Evolutionary conservation across 2,113 vertebrate species (phyloP).

Genomic region (Datnioides undecimradiatus): DNA sequence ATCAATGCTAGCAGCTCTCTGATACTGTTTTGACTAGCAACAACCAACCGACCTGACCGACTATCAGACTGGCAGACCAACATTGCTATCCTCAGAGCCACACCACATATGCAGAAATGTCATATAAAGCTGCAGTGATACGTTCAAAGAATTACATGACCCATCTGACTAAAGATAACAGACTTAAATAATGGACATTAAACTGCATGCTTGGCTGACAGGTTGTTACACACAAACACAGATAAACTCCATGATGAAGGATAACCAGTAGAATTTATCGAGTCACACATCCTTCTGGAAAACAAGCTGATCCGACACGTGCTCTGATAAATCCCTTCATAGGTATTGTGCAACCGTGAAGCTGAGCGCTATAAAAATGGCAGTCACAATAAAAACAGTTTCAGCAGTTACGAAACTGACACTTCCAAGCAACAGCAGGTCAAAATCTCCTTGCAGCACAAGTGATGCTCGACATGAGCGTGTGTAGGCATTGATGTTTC

Average conservation of each 20-base stretch:
- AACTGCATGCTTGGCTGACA: neutral
- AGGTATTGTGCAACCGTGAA: slow-evolving; percentile 25
- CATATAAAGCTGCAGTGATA: neutral
- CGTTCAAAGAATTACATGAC: neutral
- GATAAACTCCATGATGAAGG: neutral
- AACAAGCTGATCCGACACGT: slow-evolving; percentile 29
- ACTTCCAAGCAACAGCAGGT: slow-evolving; percentile 21
- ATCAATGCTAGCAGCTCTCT: no score
- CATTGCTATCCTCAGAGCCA: no score
- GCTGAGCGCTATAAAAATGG: slow-evolving; percentile 11
- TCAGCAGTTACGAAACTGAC: slow-evolving; percentile 41
- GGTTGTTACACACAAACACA: neutral
- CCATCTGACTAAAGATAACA: neutral
- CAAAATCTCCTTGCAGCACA: slow-evolving; percentile 36
- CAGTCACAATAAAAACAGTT: slow-evolving; percentile 38
- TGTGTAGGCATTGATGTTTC: slow-evolving; percentile 40
- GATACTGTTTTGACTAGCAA: no score
- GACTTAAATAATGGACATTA: neutral
- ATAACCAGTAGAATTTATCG: neutral
- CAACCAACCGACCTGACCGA: no score
- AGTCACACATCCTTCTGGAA: neutral
- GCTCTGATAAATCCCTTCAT: slow-evolving; percentile 13
- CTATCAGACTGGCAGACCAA: no score
- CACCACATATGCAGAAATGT: no score
- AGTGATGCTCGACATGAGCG: slow-evolving; percentile 38